A percentile compares a stretch with the other conserved stretches of the same genome.
Conservation (phyloP, 2,797 vertebrate genomes). For the Rhinichthys osculus region DNA sequence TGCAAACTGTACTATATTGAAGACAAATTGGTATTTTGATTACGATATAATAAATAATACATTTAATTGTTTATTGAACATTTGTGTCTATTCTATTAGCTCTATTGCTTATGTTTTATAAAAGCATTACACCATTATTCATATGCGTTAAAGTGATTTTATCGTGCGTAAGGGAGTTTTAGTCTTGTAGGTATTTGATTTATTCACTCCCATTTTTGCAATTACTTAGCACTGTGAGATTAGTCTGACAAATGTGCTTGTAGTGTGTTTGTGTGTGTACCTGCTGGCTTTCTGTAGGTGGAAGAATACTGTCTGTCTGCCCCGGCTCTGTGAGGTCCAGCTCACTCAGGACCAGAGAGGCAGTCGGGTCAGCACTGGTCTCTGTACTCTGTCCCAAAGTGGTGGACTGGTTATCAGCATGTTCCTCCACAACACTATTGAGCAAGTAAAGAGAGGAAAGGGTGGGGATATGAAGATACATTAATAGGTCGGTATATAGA, state of each 20-base stretch:
- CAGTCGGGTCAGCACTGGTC: slow-evolving; percentile 64
- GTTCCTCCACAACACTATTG: slow-evolving; percentile 68
- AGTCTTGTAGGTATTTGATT: not conserved
- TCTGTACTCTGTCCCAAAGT: slow-evolving; percentile 62
- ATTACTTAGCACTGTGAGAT: not conserved
- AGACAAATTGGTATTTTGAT: not conserved
- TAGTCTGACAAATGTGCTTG: not conserved
- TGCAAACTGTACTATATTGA: not conserved
- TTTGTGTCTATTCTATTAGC: not conserved
- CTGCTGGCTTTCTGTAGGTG: slow-evolving; percentile 60
- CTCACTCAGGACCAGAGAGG: slow-evolving; percentile 61
- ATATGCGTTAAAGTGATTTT: not conserved
- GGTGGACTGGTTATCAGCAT: slow-evolving; percentile 50
- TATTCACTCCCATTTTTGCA: not conserved
- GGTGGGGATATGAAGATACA: not conserved
- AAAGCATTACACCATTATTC: not conserved
- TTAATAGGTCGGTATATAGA: not conserved
- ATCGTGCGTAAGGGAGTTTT: not conserved
- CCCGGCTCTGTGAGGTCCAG: slow-evolving; percentile 65
- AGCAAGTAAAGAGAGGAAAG: not conserved
- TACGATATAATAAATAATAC: not conserved
- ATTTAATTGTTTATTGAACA: not conserved
- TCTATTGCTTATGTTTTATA: not conserved
- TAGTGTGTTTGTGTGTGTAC: slow-evolving; percentile 53
- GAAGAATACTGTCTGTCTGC: slow-evolving; percentile 65